Conservation (phyloP, 23 tunicate genomes). For the Aplidium turbinatum region DNA sequence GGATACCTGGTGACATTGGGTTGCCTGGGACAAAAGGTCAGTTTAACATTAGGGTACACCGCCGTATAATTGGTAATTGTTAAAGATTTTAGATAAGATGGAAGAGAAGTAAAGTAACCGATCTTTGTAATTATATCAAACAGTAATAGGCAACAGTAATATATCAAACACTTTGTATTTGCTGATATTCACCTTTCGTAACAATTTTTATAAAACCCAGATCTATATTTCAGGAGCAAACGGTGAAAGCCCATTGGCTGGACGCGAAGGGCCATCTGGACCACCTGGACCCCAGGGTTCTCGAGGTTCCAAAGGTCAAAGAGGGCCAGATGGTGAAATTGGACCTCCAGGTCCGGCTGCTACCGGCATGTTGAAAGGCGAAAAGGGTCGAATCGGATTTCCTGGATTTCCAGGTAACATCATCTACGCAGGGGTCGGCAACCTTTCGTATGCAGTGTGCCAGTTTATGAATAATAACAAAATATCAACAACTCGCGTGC, state of each 20-base stretch:
- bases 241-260: slow-evolving; percentile 57
- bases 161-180: not conserved
- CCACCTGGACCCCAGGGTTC: slow-evolving; percentile 40
- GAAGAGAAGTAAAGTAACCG: too few relatives aligned
- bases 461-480: too few relatives aligned
- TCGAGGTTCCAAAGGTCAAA: slow-evolving; percentile 27
- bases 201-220: too few relatives aligned
- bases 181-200: too few relatives aligned
- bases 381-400: slow-evolving; percentile 41
- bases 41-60: too few relatives aligned
- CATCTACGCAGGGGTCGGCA: too few relatives aligned
- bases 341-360: slow-evolving; percentile 73
- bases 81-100: too few relatives aligned
- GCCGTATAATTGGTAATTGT: too few relatives aligned
- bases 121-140: not conserved
- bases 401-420: slow-evolving; percentile 43
- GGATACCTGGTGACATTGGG: slow-evolving; percentile 41
- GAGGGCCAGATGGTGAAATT: slow-evolving; percentile 47
- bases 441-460: too few relatives aligned
- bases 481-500: too few relatives aligned
- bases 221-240: slow-evolving; percentile 45
- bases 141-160: not conserved
- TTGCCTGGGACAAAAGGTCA: slow-evolving; percentile 63
- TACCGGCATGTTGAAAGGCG: slow-evolving; percentile 49
- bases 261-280: slow-evolving; percentile 60